Conservation (phyloP, 2,797 vertebrate species). For the Rhinichthys osculus region DNA sequence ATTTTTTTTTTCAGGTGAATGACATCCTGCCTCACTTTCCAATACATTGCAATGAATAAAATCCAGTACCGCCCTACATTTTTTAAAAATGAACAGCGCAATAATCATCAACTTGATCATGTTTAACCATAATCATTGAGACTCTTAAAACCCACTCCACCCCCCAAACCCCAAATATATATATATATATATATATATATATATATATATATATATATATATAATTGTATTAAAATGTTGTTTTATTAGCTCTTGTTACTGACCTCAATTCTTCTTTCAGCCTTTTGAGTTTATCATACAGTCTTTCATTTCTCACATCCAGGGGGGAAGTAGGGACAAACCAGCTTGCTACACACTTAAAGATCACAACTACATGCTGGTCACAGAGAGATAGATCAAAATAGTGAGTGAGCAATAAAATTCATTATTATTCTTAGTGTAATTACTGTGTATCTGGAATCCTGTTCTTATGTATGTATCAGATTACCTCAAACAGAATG, state of each 20-base stretch:
- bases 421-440: background rate
- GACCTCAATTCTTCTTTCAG: constrained; percentile 79
- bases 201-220: background rate
- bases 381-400: constrained; percentile 23
- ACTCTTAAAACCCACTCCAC: too few relatives aligned
- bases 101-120: too few relatives aligned
- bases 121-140: too few relatives aligned
- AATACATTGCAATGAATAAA: too few relatives aligned
- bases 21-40: too few relatives aligned
- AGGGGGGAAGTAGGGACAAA: constrained; percentile 87
- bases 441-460: background rate
- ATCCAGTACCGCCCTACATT: too few relatives aligned
- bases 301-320: constrained; percentile 83
- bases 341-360: constrained; percentile 91
- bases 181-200: background rate
- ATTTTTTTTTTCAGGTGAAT: too few relatives aligned
- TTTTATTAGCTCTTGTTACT: constrained; percentile 3
- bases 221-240: background rate
- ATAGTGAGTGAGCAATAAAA: background rate
- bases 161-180: too few relatives aligned
- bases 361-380: constrained; percentile 90
- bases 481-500: constrained; percentile 90
- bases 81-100: too few relatives aligned
- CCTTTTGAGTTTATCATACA: constrained; percentile 76
- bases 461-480: background rate